Evolutionary conservation across 2,797 vertebrate species (phyloP).

Genomic region (Schizopygopsis malacanthus): DNA sequence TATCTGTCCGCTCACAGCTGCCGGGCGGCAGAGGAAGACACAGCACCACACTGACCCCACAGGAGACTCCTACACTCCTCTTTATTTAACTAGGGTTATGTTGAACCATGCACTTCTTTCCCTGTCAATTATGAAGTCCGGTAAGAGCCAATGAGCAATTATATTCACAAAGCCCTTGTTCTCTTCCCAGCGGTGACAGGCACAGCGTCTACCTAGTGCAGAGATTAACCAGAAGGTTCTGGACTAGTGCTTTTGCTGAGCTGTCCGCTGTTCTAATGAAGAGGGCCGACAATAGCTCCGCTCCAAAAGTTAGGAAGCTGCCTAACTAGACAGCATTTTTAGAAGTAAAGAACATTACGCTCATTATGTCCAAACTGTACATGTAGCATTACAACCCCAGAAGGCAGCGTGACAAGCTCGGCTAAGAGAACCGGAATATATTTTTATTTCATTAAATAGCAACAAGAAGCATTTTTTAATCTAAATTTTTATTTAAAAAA

Average conservation of each 20-base stretch:
- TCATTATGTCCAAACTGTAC: not conserved
- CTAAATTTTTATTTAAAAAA: not conserved
- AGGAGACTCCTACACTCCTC: slow-evolving; percentile 8
- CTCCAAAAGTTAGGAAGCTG: not conserved
- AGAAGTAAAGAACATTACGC: not conserved
- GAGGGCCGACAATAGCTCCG: not conserved
- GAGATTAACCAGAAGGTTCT: slow-evolving; percentile 25
- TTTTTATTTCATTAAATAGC: not conserved
- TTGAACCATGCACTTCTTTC: slow-evolving; percentile 22
- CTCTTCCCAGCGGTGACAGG: not conserved
- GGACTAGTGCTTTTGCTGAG: slow-evolving; percentile 1
- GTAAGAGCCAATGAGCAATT: slow-evolving; percentile 22
- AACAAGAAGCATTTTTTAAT: not conserved
- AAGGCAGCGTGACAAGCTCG: not conserved
- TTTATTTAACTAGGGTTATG: slow-evolving; percentile 31
- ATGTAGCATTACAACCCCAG: not conserved
- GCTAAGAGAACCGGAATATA: not conserved
- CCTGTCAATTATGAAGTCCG: slow-evolving; percentile 8
- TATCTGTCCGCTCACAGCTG: slow-evolving; percentile 52
- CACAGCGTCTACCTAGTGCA: not conserved
- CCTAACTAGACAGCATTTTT: not conserved
- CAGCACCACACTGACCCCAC: slow-evolving; percentile 6
- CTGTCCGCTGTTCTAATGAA: slow-evolving; percentile 14
- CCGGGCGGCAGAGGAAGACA: slow-evolving; percentile 36
- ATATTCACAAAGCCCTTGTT: slow-evolving; percentile 34